Evolutionary conservation across 1,140 invertebrate species (phyloP).

Genomic region (Meloidogyne chitwoodi): DNA sequence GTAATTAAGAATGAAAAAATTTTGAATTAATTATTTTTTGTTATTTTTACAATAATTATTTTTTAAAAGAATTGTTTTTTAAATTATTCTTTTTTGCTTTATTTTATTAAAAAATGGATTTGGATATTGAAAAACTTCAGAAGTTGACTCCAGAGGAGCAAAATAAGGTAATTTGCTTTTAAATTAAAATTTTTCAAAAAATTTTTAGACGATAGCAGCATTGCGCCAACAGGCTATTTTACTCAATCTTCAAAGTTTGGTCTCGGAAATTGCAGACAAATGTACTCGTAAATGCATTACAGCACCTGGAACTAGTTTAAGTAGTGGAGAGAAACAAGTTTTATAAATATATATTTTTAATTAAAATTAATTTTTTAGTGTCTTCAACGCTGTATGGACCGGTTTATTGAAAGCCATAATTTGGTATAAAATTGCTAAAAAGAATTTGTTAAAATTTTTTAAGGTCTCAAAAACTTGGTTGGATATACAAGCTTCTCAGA

Average conservation of each 20-base stretch:
- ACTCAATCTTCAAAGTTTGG: conserved; percentile 1
- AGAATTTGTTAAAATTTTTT: not conserved
- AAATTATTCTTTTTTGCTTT: too few species aligned
- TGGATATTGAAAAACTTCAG: not conserved
- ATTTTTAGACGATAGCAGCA: conserved; percentile 4
- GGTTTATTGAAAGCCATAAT: conserved; percentile 1
- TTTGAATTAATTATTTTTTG: not conserved
- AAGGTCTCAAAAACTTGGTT: not conserved
- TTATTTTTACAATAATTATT: not conserved
- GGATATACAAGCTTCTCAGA: not conserved
- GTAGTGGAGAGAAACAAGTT: conserved; percentile 1
- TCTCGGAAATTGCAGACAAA: not conserved
- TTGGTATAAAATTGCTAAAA: not conserved
- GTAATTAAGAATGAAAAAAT: not conserved
- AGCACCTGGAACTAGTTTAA: not conserved
- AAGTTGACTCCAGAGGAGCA: not conserved
- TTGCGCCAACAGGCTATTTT: not conserved
- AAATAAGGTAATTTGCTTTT: not conserved
- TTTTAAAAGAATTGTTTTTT: not conserved
- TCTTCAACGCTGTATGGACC: conserved; percentile 1
- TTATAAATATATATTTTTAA: not conserved
- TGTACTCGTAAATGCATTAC: conserved; percentile 3
- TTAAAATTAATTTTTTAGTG: not conserved
- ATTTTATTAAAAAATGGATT: not conserved
- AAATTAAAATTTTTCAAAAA: not conserved